phyloP scores from a whole-genome alignment of 2,113 vertebrate species.

The Thunnus thynnus region DNA sequence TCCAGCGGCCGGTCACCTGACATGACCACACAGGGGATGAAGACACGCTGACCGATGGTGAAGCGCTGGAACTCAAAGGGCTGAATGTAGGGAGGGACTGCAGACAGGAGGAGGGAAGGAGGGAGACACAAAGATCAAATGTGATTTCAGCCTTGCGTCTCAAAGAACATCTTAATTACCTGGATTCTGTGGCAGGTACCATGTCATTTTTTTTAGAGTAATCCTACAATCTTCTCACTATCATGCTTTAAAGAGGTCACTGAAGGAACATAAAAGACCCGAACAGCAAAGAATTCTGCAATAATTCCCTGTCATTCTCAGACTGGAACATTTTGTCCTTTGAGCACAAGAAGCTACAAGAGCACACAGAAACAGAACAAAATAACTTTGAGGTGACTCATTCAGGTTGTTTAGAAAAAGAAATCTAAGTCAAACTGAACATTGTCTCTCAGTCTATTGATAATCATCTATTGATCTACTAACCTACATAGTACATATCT shows the following conservation, averaged over 20 bases:
- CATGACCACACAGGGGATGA: constrained; percentile 98
- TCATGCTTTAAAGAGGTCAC: constrained; percentile 44
- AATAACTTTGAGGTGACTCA: constrained; percentile 14
- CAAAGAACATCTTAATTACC: constrained; percentile 35
- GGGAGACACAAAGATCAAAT: constrained; percentile 31
- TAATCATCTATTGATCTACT: not conserved
- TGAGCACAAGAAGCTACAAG: constrained; percentile 23
- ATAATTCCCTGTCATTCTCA: constrained; percentile 46
- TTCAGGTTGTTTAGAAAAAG: constrained; percentile 20
- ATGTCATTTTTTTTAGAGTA: constrained; percentile 35
- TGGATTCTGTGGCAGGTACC: constrained; percentile 24
- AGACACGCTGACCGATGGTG: constrained; percentile 97
- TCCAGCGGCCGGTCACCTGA: constrained; percentile 97
- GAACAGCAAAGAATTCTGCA: constrained; percentile 43
- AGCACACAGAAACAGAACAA: constrained; percentile 13
- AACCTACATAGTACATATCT: not conserved
- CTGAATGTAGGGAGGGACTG: constrained; percentile 98
- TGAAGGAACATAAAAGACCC: constrained; percentile 51
- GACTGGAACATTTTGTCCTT: constrained; percentile 59
- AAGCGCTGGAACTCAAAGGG: constrained; percentile 98
- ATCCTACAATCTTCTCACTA: constrained; percentile 25
- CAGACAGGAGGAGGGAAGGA: constrained; percentile 8
- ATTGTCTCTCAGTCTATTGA: constrained; percentile 3
- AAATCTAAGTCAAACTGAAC: not conserved
- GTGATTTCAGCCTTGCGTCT: constrained; percentile 38